Evolutionary conservation across 1,140 invertebrate species (phyloP).

Genomic region (Drosophila triauraria): DNA sequence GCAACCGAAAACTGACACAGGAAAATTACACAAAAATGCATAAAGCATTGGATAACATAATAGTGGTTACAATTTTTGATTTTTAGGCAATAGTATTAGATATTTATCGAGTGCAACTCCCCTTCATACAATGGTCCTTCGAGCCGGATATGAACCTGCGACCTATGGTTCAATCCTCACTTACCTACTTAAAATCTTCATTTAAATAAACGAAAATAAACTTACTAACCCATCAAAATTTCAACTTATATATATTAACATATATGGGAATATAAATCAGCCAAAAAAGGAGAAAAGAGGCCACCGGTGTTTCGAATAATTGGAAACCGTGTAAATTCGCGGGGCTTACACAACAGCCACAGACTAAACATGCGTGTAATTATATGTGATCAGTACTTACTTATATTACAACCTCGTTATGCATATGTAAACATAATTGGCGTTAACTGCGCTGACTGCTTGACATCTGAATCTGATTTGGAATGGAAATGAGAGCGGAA

Average conservation of each 20-base stretch:
- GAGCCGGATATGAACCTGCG: too few species aligned
- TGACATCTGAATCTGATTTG: slow-evolving; percentile 29
- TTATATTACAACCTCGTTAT: slow-evolving; percentile 30
- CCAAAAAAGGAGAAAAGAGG: background rate
- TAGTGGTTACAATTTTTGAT: background rate
- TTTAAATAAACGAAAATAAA: too few species aligned
- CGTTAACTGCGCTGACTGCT: slow-evolving; percentile 31
- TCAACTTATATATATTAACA: too few species aligned
- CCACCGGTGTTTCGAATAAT: slow-evolving; percentile 20
- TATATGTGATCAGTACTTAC: slow-evolving; percentile 10
- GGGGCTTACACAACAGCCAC: too few species aligned
- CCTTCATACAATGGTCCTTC: too few species aligned
- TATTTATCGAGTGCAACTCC: too few species aligned
- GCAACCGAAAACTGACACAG: slow-evolving; percentile 2
- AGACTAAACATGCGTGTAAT: slow-evolving; percentile 56
- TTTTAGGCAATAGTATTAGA: too few species aligned
- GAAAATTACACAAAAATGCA: slow-evolving; percentile 1
- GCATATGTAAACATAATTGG: slow-evolving; percentile 54
- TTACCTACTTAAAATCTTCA: too few species aligned
- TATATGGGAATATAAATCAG: too few species aligned
- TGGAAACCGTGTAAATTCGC: slow-evolving; percentile 22
- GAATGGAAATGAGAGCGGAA: background rate
- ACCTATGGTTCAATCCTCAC: too few species aligned
- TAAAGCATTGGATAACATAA: background rate
- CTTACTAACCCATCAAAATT: too few species aligned